phyloP scores from a whole-genome alignment of 2,113 vertebrate genomes.

The Xenopus laevis region DNA sequence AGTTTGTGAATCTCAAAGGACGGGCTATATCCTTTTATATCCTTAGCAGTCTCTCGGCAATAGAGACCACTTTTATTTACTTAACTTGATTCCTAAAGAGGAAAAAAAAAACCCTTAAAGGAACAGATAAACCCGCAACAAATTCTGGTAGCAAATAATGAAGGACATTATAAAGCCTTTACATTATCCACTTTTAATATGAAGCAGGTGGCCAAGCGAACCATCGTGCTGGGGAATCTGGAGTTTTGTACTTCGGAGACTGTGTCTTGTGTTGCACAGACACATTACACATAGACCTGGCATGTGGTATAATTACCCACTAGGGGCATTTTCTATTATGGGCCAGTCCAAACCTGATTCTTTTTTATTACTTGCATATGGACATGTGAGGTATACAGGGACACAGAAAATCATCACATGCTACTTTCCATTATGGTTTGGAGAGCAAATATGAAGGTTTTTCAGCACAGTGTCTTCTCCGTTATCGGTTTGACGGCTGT shows the following conservation, averaged over 20 bases:
- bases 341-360: background rate
- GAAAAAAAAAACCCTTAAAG: too few species aligned
- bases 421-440: background rate
- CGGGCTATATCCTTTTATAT: too few species aligned
- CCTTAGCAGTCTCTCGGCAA: too few species aligned
- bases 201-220: constrained; percentile 8
- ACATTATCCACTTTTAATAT: constrained; percentile 8
- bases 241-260: background rate
- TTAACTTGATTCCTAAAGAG: too few species aligned
- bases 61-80: too few species aligned
- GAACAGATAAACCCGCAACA: too few species aligned
- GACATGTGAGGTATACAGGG: background rate
- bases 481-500: background rate
- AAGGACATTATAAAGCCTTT: background rate
- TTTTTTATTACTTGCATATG: constrained; percentile 26
- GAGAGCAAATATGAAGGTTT: background rate
- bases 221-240: background rate
- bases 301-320: constrained; percentile 32
- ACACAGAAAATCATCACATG: background rate
- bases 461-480: constrained; percentile 16
- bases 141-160: constrained; percentile 6
- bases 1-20: too few species aligned
- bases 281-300: constrained; percentile 32
- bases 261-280: constrained; percentile 5
- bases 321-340: constrained; percentile 26